Conservation (phyloP, 2,888 invertebrate genomes). For the Altica lythri region DNA sequence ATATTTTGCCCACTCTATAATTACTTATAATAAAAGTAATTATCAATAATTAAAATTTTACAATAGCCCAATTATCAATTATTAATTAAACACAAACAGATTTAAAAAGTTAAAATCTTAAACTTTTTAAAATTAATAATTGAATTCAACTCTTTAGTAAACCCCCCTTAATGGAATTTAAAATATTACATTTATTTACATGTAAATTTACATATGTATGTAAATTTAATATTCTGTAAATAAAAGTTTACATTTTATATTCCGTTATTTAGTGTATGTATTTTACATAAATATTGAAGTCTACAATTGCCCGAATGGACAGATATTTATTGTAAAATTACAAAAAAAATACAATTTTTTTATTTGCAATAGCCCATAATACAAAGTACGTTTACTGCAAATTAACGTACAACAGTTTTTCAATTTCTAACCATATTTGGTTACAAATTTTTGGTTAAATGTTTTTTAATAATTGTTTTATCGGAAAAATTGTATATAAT, state of each 20-base stretch:
- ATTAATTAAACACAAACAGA: slow-evolving; percentile 46
- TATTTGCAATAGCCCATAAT: slow-evolving; percentile 58
- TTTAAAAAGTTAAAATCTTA: too few relatives aligned
- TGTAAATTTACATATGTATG: too few relatives aligned
- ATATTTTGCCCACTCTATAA: slow-evolving; percentile 55
- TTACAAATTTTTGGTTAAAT: slow-evolving; percentile 45
- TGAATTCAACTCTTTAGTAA: slow-evolving; percentile 51
- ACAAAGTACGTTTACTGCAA: too few relatives aligned
- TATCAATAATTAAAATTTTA: slow-evolving; percentile 50
- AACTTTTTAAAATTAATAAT: slow-evolving; percentile 42
- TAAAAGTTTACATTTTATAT: too few relatives aligned
- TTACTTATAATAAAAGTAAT: slow-evolving; percentile 47
- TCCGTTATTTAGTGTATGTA: slow-evolving; percentile 50
- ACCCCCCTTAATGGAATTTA: too few relatives aligned
- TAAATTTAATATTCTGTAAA: too few relatives aligned
- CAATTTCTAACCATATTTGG: slow-evolving; percentile 51
- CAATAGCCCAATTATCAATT: slow-evolving; percentile 60
- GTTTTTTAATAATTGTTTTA: too few relatives aligned
- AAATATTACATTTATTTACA: too few relatives aligned
- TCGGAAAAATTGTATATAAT: too few relatives aligned
- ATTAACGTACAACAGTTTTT: slow-evolving; percentile 45
- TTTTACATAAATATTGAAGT: slow-evolving; percentile 59
- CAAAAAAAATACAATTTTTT: slow-evolving; percentile 54
- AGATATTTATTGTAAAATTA: slow-evolving; percentile 60
- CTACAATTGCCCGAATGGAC: slow-evolving; percentile 59